These are phyloP conservation scores for Plagodis dolabraria DNA, from an alignment of 2,888 invertebrate species.

Conservation along the genomic window DNA sequence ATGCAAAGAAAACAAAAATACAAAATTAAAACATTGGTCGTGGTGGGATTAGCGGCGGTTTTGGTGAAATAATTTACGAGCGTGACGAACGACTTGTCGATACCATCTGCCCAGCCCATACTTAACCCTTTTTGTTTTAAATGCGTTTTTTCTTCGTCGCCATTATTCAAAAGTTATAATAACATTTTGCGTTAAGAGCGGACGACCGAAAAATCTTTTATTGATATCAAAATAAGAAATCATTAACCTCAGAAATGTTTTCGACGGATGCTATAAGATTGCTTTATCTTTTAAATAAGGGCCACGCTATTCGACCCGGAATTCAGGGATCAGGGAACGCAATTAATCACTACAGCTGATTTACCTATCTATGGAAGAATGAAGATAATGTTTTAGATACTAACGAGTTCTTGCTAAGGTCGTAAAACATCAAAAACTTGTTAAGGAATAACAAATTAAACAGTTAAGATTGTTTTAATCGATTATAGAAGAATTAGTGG, in stretches of 20 bases:
- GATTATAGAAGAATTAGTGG: slow-evolving; percentile 46
- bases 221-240: slow-evolving; percentile 76
- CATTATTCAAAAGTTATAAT: slow-evolving; percentile 81
- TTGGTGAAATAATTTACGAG: slow-evolving; percentile 82
- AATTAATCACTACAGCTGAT: slow-evolving; percentile 58
- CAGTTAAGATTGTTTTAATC: slow-evolving; percentile 51
- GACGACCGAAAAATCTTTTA: slow-evolving; percentile 73
- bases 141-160: slow-evolving; percentile 71
- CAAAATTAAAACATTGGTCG: slow-evolving; percentile 81
- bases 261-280: slow-evolving; percentile 56
- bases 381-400: slow-evolving; percentile 51
- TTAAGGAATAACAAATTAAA: slow-evolving; percentile 51
- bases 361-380: slow-evolving; percentile 55
- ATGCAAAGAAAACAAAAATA: slow-evolving; percentile 69
- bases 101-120: slow-evolving; percentile 79
- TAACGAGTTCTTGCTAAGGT: slow-evolving; percentile 47
- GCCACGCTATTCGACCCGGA: slow-evolving; percentile 38
- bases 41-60: slow-evolving; percentile 80
- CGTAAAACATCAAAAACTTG: slow-evolving; percentile 47
- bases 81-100: slow-evolving; percentile 82
- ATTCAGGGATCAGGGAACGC: slow-evolving; percentile 42
- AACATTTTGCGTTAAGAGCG: slow-evolving; percentile 74
- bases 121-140: slow-evolving; percentile 81
- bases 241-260: slow-evolving; percentile 61
- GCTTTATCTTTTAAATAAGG: slow-evolving; percentile 68